phyloP scores from a whole-genome alignment of 2,888 invertebrate genomes.

The Callinectes sapidus region DNA sequence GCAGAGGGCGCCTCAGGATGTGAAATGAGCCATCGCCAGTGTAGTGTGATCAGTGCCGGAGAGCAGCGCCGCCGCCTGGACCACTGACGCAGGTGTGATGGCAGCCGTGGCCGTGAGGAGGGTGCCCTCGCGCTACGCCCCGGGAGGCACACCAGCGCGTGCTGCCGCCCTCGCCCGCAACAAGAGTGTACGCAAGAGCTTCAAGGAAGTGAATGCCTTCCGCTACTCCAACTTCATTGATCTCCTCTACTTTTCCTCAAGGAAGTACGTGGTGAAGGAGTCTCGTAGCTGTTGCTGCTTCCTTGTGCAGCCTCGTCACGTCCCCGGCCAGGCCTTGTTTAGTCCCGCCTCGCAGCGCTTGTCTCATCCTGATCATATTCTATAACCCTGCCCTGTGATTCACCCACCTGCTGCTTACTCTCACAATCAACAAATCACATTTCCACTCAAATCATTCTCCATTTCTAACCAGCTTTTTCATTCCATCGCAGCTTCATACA shows the following conservation, averaged over 20 bases:
- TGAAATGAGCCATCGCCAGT: background rate
- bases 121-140: constrained; percentile 46
- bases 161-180: constrained; percentile 46
- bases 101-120: constrained; percentile 33
- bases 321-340: background rate
- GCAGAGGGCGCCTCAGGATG: background rate
- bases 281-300: background rate
- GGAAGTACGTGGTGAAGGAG: constrained; percentile 43
- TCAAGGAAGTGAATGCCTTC: constrained; percentile 61
- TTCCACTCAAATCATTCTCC: background rate
- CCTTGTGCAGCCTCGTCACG: constrained; percentile 2
- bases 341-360: background rate
- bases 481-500: background rate
- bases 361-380: background rate
- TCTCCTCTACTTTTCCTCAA: constrained; percentile 61
- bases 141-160: constrained; percentile 38
- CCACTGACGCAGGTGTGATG: background rate
- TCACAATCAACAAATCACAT: background rate
- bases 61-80: background rate
- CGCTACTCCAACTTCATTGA: constrained; percentile 63
- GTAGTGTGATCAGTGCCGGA: background rate
- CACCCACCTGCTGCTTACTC: background rate
- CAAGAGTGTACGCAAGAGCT: constrained; percentile 56
- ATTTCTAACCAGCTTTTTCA: background rate
- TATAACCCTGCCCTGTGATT: background rate